A percentile compares a stretch with the other conserved stretches of the same genome.
phyloP scores from a whole-genome alignment of 2,888 invertebrate genomes.

The Carcina quercana region DNA sequence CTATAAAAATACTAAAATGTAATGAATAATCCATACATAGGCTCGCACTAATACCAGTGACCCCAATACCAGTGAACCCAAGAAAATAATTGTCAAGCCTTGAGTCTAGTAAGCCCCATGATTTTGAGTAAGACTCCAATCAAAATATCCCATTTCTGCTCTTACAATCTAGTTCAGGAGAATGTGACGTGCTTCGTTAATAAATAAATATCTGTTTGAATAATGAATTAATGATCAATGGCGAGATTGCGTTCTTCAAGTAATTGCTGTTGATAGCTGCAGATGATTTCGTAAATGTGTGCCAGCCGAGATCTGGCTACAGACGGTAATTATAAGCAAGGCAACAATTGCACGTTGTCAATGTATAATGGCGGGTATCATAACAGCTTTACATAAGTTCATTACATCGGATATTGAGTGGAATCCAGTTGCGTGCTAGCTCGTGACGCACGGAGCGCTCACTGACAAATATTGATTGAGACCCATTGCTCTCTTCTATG shows the following conservation, averaged over 20 bases:
- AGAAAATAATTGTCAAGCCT: too few relatives aligned
- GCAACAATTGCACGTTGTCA: conserved; percentile 55
- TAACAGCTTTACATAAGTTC: conserved; percentile 43
- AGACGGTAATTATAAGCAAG: conserved; percentile 32
- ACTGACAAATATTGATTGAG: background rate
- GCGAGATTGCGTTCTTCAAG: conserved; percentile 14
- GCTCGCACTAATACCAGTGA: too few relatives aligned
- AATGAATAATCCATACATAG: too few relatives aligned
- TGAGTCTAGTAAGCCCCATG: too few relatives aligned
- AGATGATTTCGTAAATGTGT: conserved; percentile 37
- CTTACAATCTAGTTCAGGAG: too few relatives aligned
- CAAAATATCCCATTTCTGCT: too few relatives aligned
- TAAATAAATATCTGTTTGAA: too few relatives aligned
- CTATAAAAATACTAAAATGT: too few relatives aligned
- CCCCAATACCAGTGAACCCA: too few relatives aligned
- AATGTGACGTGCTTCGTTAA: too few relatives aligned
- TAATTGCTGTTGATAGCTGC: conserved; percentile 33
- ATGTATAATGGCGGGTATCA: conserved; percentile 55
- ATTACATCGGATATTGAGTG: conserved; percentile 24
- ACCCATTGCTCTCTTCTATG: too few relatives aligned
- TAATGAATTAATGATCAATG: conserved; percentile 15
- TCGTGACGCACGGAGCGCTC: conserved; percentile 23
- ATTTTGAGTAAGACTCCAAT: too few relatives aligned
- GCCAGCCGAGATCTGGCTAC: conserved; percentile 21
- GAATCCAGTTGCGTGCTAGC: conserved; percentile 21